Base-by-base conservation (phyloP, 2,888 invertebrate genomes). In the Tolmerus cingulatus region DNA sequence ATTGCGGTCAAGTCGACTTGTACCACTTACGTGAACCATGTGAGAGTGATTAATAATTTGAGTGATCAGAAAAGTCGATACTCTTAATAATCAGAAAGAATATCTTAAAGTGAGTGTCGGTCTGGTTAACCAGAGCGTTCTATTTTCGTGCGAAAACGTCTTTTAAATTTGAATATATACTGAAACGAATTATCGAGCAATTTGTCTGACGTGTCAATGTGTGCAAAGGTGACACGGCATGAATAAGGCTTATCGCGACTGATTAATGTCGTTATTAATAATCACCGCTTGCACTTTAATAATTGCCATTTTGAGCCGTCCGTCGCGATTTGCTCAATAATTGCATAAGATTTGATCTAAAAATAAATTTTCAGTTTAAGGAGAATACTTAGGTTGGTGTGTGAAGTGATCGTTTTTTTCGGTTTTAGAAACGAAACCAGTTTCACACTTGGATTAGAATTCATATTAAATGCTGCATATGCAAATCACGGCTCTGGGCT, bases 241-340 rank as follows among this genome's bases (percentile, higher is more conserved):
- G 46, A 37, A 79, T 76, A 37, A 79, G 23, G 51, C 23, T 79
- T 79, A 46, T 79, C 79, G 51, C 14, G 16, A 27, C 43, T 79
- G 79, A 79, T 79, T 79, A 79, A 79, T 79, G 51, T 51, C 14
- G 79, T 79, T 79, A 79, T 79, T 51, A 79, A 79, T 79, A 79
- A 79, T 46, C 51, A 46, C 51, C 51, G 30, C 51, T 79, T 51
- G 16, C 27, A 66, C 30, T 79, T 9, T 79, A 79, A 40, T 79
- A 40, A 51, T 79, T 79, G 46, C 51, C 79, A 79, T 79, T 30
- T 79, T 27, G 79, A 79, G 46, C 46, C 16, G 55, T 51, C 14
- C 30, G 79, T 51, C 27, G 51, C 51, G 79, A 30, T 79, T 79
- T 79, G 46, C 51, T 79, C 51, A 51, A 79, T 79, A 79, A 79